Evolutionary conservation across 2,888 invertebrate genomes (phyloP).

Genomic region (Cryptophagus acutangulus): DNA sequence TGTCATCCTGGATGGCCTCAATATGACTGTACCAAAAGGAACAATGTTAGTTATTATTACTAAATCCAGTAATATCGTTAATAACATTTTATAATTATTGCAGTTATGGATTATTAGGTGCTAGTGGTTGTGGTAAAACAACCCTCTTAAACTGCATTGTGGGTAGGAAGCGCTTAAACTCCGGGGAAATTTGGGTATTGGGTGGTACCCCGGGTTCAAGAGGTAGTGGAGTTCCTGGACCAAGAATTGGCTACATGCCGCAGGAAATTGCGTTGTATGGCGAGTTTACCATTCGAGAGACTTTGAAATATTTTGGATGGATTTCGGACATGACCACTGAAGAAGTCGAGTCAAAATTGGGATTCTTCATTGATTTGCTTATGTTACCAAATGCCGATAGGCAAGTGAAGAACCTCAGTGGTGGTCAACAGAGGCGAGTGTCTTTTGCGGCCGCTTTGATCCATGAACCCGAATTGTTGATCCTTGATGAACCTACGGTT

Average conservation of each 20-base stretch:
- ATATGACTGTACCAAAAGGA: constrained; percentile 83
- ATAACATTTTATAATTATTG: not conserved
- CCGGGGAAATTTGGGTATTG: constrained; percentile 79
- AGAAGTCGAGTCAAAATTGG: constrained; percentile 40
- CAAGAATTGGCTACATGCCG: constrained; percentile 68
- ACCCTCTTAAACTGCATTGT: constrained; percentile 83
- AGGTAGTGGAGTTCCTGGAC: constrained; percentile 83
- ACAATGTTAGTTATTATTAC: constrained; percentile 33
- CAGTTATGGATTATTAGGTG: constrained; percentile 84
- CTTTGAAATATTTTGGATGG: constrained; percentile 45
- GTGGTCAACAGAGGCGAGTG: constrained; percentile 80
- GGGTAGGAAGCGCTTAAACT: constrained; percentile 71
- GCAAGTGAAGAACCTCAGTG: constrained; percentile 54
- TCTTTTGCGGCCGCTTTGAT: constrained; percentile 85
- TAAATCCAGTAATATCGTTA: too few relatives aligned
- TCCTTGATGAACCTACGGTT: constrained; percentile 90
- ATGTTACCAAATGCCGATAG: constrained; percentile 74
- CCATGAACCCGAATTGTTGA: constrained; percentile 82
- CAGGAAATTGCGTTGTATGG: constrained; percentile 44
- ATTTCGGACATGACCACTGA: constrained; percentile 40
- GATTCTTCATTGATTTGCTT: constrained; percentile 40
- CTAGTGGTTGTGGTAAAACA: constrained; percentile 89
- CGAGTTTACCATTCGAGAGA: constrained; percentile 45
- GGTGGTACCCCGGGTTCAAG: constrained; percentile 77
- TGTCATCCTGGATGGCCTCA: constrained; percentile 78